Base-by-base conservation (phyloP, 2,888 invertebrate genomes). In the Dioctria linearis region DNA sequence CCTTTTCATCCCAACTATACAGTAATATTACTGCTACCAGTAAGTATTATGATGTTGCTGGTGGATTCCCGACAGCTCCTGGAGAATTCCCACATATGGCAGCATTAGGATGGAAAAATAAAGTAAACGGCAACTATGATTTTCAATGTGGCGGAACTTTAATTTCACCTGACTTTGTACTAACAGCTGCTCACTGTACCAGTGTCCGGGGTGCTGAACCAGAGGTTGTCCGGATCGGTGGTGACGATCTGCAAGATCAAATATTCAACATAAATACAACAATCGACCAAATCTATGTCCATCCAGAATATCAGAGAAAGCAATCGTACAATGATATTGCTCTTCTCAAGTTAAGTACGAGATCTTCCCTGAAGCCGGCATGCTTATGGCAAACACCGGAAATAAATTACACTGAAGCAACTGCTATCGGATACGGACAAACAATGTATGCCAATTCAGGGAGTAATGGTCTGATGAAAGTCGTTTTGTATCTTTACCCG, bases 81-180 rank as follows among this genome's bases (percentile, higher is more conserved):
- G 87, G 86, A 3, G 83, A 85, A 8, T 88, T 86, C 82, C 88
- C 88, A 1, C 87, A 69, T 13, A 69, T 69, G 69, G 82, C 67
- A 37, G 83, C 78, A 6, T 8, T 82, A 3, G 67, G 80, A 4
- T 81, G 81, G 40, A 66, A 61, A 3, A 61, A 6, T 3, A 13
- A 37, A 9, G 46, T 6, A 42, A 49, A 11, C 43, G n/a, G 3
- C 9, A 25, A 25, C 25, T 8, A 25, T 71, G 51, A 49, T 86
- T 85, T 54, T 61, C 87, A 86, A 5, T 83, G 82, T 61, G 82
- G 80, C 42, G 80, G 81, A 9, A 79, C 82, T 4, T 63, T 83
- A 5, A 83, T 83, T 76, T 80, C 82, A 3, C 79, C 80, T n/a
- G 25, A 73, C 5, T 81, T 46, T 46, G 63, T 79, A 2, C n/a